A percentile compares a stretch with the other conserved stretches of the same genome.
phyloP scores from a whole-genome alignment of 1,140 invertebrate genomes.

The Ylistrum balloti region DNA sequence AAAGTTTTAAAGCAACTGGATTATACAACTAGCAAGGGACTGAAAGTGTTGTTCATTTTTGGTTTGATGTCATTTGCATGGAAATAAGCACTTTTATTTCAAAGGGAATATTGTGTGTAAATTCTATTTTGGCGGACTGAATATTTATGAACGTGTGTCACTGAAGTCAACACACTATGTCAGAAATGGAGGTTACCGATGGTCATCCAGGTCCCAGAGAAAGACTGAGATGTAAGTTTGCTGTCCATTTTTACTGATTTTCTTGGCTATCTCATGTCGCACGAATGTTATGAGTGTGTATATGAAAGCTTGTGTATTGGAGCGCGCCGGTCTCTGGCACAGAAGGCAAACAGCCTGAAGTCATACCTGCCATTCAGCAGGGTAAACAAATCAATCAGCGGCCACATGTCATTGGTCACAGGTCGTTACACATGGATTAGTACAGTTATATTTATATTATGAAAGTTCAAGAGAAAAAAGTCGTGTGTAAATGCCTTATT shows the following conservation, averaged over 20 bases:
- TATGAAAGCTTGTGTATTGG: background rate
- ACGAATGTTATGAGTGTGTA: background rate
- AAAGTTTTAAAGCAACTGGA: background rate
- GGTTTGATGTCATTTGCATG: constrained; percentile 25
- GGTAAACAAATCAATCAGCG: constrained; percentile 22
- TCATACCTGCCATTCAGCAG: background rate
- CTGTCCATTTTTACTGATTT: background rate
- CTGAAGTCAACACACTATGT: background rate
- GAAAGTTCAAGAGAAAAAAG: too few species aligned
- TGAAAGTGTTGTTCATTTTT: background rate
- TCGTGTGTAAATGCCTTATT: background rate
- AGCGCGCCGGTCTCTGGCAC: background rate
- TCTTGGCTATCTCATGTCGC: background rate
- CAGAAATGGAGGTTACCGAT: constrained; percentile 15
- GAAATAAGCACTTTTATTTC: background rate
- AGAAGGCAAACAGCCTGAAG: background rate
- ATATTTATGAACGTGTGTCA: background rate
- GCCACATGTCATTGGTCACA: background rate
- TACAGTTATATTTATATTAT: background rate
- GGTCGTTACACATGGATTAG: constrained; percentile 26
- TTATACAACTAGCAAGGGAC: background rate
- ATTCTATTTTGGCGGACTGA: background rate
- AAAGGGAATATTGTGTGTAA: background rate
- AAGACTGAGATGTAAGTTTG: constrained; percentile 25
- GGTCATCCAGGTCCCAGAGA: background rate